Conservation (phyloP, 2,797 vertebrate species). For the Heteromormyrus szaboi region DNA sequence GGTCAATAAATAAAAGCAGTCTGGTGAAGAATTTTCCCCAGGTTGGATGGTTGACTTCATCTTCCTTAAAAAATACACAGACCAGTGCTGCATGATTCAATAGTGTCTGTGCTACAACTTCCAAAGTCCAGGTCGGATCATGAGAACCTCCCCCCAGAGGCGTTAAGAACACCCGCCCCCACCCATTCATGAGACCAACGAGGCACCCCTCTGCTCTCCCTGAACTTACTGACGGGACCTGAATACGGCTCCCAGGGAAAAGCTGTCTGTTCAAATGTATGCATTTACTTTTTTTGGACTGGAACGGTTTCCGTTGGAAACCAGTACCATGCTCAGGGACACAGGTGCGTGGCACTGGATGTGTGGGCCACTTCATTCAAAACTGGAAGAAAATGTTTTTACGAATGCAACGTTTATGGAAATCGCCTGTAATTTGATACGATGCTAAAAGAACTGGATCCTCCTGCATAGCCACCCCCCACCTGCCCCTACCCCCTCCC, state of each 20-base stretch:
- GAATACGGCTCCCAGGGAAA: neutral
- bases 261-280: neutral
- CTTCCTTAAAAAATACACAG: neutral
- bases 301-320: neutral
- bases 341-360: neutral
- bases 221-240: neutral
- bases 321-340: neutral
- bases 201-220: conserved; percentile 4
- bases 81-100: neutral
- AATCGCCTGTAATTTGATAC: neutral
- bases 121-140: neutral
- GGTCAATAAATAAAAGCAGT: neutral
- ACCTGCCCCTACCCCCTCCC: neutral
- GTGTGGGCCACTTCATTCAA: neutral
- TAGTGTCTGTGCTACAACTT: neutral
- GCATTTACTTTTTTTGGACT: neutral
- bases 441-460: neutral
- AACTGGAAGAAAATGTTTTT: neutral
- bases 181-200: neutral
- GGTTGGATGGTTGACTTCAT: neutral
- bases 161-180: neutral
- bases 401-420: neutral
- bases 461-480: neutral
- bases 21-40: neutral
- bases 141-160: neutral